Base-by-base conservation (phyloP, 35 echinoderm and acorn worm species). In the Apostichopus japonicus region DNA sequence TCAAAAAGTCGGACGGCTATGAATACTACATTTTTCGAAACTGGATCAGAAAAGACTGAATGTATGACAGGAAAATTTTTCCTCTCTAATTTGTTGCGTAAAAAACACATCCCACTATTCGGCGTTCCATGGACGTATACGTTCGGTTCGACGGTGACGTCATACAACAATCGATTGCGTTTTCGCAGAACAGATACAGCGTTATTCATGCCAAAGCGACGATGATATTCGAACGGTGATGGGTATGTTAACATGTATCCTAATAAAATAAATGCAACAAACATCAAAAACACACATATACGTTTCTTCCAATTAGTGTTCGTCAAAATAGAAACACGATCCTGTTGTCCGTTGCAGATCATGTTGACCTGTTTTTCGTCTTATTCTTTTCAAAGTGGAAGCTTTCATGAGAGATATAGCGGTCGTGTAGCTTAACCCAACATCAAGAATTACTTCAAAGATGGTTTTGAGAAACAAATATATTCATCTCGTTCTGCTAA, bases 21-120 rank as follows among this genome's bases (percentile, higher is more conserved):
- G 78, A 98, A 92, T 8, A 95, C 94, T 54, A 95, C 94, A 25
- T 91, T 92, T 56, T 92, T 25, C 59, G 87, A 93, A 16, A 92
- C 86, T 8, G 94, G 92, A 92, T 95, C 92, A 52, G 90, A 82
- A 79, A 98, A 98, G 59, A 79, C 65, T 1, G 96, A 98, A 91
- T 98, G 96, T 57, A 98, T 59, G 54, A 90, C 84, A 6, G 96
- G 96, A 88, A 98, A 92, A 8, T 88, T 91, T 21, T 59, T 51
- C 9, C 61, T 86, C 54, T 88, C 78, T 13, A 98, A 24, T 76
- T 87, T 93, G 24, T 91, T 27, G 15, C 70, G 84, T 25, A 98
- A 92, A 56, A 93, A 98, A 25, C 96, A 98, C 83, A 92, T 94
- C 21, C 89, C 22, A 14, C 82, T 78, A 0, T 55, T n/a, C 21